Base-by-base conservation (phyloP, 2,888 invertebrate genomes). In the Teinopalpus imperialis region DNA sequence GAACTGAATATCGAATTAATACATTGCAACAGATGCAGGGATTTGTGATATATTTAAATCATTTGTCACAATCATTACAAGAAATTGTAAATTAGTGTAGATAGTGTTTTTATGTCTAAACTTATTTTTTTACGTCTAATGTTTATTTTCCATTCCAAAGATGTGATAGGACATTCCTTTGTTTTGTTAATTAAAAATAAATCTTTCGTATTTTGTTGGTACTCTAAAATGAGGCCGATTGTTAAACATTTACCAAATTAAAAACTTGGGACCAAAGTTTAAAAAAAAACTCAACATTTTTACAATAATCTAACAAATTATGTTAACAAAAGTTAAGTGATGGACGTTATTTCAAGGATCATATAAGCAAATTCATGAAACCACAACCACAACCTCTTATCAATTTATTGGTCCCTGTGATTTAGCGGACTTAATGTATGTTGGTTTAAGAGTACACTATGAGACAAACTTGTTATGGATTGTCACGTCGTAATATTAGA, bases 41-140 rank as follows among this genome's bases (percentile, higher is more conserved):
- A 63, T 55, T 63, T 77, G 80, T 81, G 79, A 78, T 81, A 76
- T 63, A 65, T 57, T 41, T 52, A 56, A 46, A 57, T 61, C 35
- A 42, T 54, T 51, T 61, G 74, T 81, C 79, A 78, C 81, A 78
- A 72, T 51, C 65, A 48, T 59, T 51, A 5, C 9, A 20, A 10
- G n/a, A 20, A 10, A 23, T 13, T 13, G 16, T 14, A 9, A 30
- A 21, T 30, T 30, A 23, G n/a, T 21, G 13, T 40, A 13, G 6
- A 9, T 37, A 18, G 9, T 14, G 7, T 31, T 21, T 5, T 14
- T 14, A 2, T 5, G 1, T 26, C 10, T 8, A n/a, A 8, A 4
- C 2, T 2, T 8, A 1, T 3, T 27, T 9, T 37, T 37, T 12
- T 4, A n/a, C 3, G 7, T 27, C 9, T n/a, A 21, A 3, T 34